Evolutionary conservation across 1,140 invertebrate species (phyloP).

Genomic region (Diorhabda carinulata): DNA sequence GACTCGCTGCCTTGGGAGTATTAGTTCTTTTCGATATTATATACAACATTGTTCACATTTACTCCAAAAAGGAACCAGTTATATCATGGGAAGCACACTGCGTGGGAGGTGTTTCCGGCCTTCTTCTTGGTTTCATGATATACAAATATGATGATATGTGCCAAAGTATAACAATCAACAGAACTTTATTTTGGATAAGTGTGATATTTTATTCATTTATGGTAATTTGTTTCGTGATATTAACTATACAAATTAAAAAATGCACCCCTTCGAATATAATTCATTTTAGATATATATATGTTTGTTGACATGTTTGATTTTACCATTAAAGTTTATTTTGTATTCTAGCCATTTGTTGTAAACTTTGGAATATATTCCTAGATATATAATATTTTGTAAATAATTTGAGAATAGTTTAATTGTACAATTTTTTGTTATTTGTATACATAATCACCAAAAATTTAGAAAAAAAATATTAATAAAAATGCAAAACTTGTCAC

Average conservation of each 20-base stretch:
- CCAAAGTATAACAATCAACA: slow-evolving; percentile 9
- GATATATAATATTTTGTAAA: too few relatives aligned
- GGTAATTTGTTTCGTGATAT: slow-evolving; percentile 32
- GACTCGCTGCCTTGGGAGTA: slow-evolving; percentile 57
- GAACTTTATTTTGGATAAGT: slow-evolving; percentile 30
- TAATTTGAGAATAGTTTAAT: too few relatives aligned
- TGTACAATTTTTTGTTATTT: too few relatives aligned
- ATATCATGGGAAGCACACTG: slow-evolving; percentile 73
- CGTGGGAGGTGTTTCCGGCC: slow-evolving; percentile 72
- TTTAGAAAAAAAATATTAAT: too few relatives aligned
- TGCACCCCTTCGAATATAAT: slow-evolving; percentile 33
- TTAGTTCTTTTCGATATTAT: slow-evolving; percentile 58
- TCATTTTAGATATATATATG: slow-evolving; percentile 29
- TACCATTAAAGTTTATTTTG: neutral
- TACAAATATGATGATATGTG: slow-evolving; percentile 38
- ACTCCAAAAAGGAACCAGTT: slow-evolving; percentile 49
- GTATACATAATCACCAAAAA: too few relatives aligned
- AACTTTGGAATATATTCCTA: too few relatives aligned
- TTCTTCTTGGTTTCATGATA: slow-evolving; percentile 74
- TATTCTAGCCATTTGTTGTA: neutral
- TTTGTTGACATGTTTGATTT: slow-evolving; percentile 27
- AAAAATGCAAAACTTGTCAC: too few relatives aligned
- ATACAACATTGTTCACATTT: slow-evolving; percentile 50
- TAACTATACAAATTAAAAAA: slow-evolving; percentile 36
- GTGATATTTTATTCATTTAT: slow-evolving; percentile 29